Base-by-base conservation (phyloP, 2,888 invertebrate species). In the Buathra laborator region DNA sequence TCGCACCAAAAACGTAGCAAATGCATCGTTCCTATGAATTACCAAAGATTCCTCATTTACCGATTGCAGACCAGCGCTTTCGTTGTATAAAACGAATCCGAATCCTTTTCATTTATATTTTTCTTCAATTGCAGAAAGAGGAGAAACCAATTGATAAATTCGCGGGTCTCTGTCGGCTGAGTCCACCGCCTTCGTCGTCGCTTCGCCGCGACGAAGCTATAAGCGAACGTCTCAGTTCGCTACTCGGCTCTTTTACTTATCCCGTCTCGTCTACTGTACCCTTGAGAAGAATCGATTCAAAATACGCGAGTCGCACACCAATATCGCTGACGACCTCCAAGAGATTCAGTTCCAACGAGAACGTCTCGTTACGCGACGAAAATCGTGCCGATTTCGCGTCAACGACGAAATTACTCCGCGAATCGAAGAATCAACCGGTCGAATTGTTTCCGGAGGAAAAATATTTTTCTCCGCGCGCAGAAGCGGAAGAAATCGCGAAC, bases 321-420 rank as follows among this genome's bases (percentile, higher is more conserved):
- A 79, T 85, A 29, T 62, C 74, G 7, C 24, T 81, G 12, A 37
- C 29, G 12, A 74, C 46, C 6, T 10, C 76, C 4, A 94, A 94
- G 85, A 94, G 94, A 90, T 95, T 94, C 89, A 94, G 93, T 66
- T 95, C 95, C 59, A 95, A 94, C 87, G 95, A 95, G 87, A 94
- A 95, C 83, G 85, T 95, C n/a, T 90, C 94, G 56, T 89, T 91
- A 66, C 86, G 89, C 48, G 84, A 88, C 4, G 91, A 92, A 46
- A 89, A 90, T 80, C 93, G 93, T 2, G 2, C n/a, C 24, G 46
- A 14, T 7, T 4, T 86, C 91, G 48, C 72, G 44, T 29, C 32
- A 24, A 10, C 64, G 6, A 64, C 32, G 19, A 48, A 16, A 64
- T 64, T 62, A 7, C 62, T 16, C 70, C 91, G 94, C 46, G 86